These are phyloP conservation scores for Clarias batrachus DNA, from an alignment of 2,113 vertebrate genomes.

Conservation along the genomic window DNA sequence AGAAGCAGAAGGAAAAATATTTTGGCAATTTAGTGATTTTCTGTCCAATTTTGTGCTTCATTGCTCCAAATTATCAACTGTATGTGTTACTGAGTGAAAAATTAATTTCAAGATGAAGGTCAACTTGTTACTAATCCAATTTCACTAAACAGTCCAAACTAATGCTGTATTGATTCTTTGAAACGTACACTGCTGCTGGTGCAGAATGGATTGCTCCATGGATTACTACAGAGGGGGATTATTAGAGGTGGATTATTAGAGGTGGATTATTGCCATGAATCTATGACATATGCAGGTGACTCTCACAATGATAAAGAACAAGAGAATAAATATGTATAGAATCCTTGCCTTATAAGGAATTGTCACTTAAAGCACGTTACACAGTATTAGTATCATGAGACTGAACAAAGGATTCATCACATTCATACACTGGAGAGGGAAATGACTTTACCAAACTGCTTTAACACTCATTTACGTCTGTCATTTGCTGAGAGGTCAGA, in stretches of 20 bases:
- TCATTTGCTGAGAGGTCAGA: constrained; percentile 4
- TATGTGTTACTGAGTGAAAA: not conserved
- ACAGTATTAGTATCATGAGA: not conserved
- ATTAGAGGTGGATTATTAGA: not conserved
- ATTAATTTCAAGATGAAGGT: not conserved
- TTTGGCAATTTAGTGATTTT: not conserved
- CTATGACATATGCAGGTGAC: not conserved
- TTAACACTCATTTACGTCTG: not conserved
- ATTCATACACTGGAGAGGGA: not conserved
- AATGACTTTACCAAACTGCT: not conserved
- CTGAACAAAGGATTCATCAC: not conserved
- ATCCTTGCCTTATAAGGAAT: not conserved
- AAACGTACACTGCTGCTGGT: not conserved
- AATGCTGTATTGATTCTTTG: not conserved
- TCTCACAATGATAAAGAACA: not conserved
- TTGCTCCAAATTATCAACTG: not conserved
- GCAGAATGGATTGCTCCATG: not conserved
- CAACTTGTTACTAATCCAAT: not conserved
- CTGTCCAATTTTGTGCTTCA: not conserved
- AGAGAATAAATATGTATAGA: not conserved
- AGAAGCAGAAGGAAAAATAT: too few species aligned
- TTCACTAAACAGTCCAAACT: not conserved
- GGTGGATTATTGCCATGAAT: not conserved
- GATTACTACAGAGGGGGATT: not conserved
- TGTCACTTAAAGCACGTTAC: not conserved